Evolutionary conservation across 2,888 invertebrate genomes (phyloP), one percentile per base, ranked within the genome.

Genomic region (Dascillus cervinus): DNA sequence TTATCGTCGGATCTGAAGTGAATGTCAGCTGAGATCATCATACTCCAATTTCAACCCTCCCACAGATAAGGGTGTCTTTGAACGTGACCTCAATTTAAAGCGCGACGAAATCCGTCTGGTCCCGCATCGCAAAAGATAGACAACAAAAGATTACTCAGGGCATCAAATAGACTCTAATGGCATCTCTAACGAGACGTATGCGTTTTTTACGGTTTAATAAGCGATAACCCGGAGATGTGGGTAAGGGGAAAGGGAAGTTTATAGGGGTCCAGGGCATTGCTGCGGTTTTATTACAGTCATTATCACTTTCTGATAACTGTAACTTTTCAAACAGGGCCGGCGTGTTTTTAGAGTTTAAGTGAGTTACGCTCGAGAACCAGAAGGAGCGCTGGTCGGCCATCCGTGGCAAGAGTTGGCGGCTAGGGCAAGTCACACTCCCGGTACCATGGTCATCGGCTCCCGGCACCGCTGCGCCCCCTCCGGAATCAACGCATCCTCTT

Each of bases 401-500:
- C 17, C 17, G 8, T 17, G 17, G 8, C 17, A 17, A 17, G 17
- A 17, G 17, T 17, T 17, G 17, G 5, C 17, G 29, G 41, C 44
- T 44, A 44, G 44, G 44, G 26, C 41, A 41, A 41, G 39, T 35
- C 32, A 21, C 30, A 35, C 29, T 32, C 33, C 32, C 32, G n/a
- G 28, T 31, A 41, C 28, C 41, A 32, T 44, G 44, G 44, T 44
- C 44, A 44, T 36, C 41, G 28, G 23, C 32, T 29, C 32, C 32
- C 37, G 30, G 26, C 26, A 25, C 28, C 36, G 19, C 22, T 27
- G 22, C 9, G 39, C 29, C 31, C 28, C 33, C 33, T 29, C 22
- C 26, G 30, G 33, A 35, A 38, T 39, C 39, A 32, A 32, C 25
- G 44, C 46, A 46, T 47, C 49, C 46, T 47, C 46, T 47, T 47